Evolutionary conservation across 2,797 vertebrate genomes (phyloP).

Genomic region (Aldrovandia affinis): DNA sequence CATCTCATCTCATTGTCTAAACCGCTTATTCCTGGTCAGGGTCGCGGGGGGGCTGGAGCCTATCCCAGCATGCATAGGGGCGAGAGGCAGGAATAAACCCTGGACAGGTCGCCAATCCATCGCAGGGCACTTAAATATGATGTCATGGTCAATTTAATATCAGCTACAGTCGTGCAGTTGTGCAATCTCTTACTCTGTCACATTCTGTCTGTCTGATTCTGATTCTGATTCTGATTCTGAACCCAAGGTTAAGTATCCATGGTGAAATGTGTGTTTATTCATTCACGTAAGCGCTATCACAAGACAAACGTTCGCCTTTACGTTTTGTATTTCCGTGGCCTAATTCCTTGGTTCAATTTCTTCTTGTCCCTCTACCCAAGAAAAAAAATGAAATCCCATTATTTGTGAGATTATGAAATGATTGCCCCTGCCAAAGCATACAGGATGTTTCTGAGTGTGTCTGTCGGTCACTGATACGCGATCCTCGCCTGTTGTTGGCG

Average conservation of each 20-base stretch:
- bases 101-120: too few relatives aligned
- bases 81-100: too few relatives aligned
- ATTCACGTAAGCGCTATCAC: neutral
- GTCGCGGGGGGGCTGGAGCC: too few relatives aligned
- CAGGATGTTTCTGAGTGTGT: slow-evolving; percentile 62
- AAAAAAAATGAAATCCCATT: slow-evolving; percentile 13
- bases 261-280: neutral
- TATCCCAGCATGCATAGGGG: too few relatives aligned
- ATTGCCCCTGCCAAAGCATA: slow-evolving; percentile 47
- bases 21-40: too few relatives aligned
- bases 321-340: neutral
- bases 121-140: neutral
- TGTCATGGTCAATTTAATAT: neutral
- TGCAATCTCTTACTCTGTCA: neutral
- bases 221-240: too few relatives aligned
- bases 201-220: too few relatives aligned
- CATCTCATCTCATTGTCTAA: too few relatives aligned
- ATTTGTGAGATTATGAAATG: slow-evolving; percentile 24
- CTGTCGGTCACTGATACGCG: slow-evolving; percentile 59
- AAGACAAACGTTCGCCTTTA: neutral
- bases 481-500: slow-evolving; percentile 48
- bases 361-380: neutral
- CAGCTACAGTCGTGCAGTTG: neutral
- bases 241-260: neutral
- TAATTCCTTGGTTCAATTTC: neutral